These are phyloP conservation scores for Chionoecetes opilio DNA, from an alignment of 1,140 invertebrate genomes.

Conservation along the genomic window DNA sequence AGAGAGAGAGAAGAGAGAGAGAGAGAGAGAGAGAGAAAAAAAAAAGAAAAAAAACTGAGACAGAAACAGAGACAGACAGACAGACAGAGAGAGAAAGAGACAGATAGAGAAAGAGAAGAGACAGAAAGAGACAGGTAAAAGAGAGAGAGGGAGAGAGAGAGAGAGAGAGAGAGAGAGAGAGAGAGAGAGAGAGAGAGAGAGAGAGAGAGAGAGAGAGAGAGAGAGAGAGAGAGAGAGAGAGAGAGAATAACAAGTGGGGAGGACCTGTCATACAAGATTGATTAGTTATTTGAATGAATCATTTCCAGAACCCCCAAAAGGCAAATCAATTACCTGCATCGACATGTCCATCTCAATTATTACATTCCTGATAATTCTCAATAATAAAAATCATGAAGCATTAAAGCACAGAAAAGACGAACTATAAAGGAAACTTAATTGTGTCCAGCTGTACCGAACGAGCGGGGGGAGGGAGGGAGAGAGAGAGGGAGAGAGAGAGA, in stretches of 20 bases:
- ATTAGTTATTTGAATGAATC: neutral
- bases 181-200: constrained; percentile 12
- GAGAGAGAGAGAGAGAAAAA: no score
- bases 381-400: no score
- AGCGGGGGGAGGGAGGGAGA: neutral
- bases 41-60: no score
- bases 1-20: no score
- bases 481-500: neutral
- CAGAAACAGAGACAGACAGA: no score
- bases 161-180: constrained; percentile 27
- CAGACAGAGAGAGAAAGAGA: no score
- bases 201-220: constrained; percentile 18
- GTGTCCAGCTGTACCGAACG: no score
- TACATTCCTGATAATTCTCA: no score
- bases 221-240: constrained; percentile 18
- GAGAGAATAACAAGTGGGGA: neutral
- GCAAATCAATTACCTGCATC: neutral
- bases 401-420: no score
- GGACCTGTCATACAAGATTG: neutral
- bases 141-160: constrained; percentile 25
- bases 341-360: neutral
- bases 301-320: neutral
- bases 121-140: neutral
- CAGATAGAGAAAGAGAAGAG: neutral
- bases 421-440: no score